phyloP scores from a whole-genome alignment of 2,113 vertebrate genomes.

The Caretta caretta region DNA sequence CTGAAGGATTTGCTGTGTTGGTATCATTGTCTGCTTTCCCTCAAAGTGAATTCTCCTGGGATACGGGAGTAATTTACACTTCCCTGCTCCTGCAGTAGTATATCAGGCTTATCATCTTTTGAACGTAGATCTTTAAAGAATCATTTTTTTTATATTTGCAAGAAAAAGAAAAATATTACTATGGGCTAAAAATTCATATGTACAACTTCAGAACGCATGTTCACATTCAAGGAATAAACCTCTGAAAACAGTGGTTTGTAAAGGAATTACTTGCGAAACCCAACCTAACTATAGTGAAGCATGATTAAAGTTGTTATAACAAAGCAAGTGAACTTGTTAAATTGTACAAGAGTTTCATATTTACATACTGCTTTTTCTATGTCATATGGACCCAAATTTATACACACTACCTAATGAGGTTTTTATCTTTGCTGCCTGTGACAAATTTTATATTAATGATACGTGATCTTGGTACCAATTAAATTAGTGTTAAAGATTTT shows the following conservation, averaged over 20 bases:
- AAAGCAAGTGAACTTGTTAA: background rate
- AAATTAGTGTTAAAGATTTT: constrained; percentile 61
- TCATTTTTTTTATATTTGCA: background rate
- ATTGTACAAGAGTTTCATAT: background rate
- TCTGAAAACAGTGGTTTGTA: background rate
- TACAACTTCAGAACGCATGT: background rate
- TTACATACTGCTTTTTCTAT: background rate
- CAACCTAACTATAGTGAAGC: background rate
- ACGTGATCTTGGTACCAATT: background rate
- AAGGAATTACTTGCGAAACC: background rate
- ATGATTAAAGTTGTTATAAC: background rate
- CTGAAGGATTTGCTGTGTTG: background rate
- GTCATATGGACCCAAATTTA: background rate
- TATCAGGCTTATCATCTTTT: background rate
- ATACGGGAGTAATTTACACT: background rate
- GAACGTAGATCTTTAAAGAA: background rate
- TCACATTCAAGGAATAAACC: background rate
- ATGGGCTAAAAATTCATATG: background rate
- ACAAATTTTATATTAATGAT: background rate
- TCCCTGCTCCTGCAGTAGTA: background rate
- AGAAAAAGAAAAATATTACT: background rate
- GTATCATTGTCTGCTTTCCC: background rate
- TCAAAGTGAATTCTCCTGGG: accelerated
- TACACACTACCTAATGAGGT: background rate
- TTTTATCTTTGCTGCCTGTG: background rate